Conservation (phyloP, 2,797 vertebrate species). For the Cetoscarus ocellatus region DNA sequence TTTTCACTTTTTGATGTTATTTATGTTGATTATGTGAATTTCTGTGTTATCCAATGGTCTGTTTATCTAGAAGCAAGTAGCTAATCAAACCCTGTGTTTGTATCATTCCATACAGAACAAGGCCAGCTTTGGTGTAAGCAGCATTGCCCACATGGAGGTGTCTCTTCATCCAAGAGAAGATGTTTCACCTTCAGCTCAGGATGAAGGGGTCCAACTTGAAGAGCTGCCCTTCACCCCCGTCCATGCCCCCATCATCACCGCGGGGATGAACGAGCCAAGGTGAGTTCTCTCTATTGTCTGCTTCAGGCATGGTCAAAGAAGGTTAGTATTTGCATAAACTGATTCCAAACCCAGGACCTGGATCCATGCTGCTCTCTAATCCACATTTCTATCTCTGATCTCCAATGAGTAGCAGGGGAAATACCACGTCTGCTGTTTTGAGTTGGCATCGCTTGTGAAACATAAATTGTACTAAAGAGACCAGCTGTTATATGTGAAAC, state of each 20-base stretch:
- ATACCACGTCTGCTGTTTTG: background rate
- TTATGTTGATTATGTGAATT: no score
- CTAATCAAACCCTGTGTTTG: conserved; percentile 5
- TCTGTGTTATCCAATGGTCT: no score
- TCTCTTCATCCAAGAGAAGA: conserved; percentile 70
- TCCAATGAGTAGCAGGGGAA: background rate
- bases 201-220: conserved; percentile 77
- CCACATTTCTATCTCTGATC: background rate
- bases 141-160: conserved; percentile 89
- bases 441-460: conserved; percentile 38
- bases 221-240: conserved; percentile 90
- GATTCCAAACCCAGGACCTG: conserved; percentile 2
- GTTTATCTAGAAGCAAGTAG: no score
- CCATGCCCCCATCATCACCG: conserved; percentile 88
- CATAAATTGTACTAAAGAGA: conserved; percentile 32
- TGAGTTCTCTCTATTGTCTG: conserved; percentile 68
- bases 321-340: conserved; percentile 1
- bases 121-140: conserved; percentile 72
- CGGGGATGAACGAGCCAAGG: conserved; percentile 86
- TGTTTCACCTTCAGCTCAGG: conserved; percentile 4
- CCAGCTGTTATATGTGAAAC: conserved; percentile 42
- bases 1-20: background rate
- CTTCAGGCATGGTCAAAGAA: background rate
- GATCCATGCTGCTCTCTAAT: conserved; percentile 6
- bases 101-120: conserved; percentile 39